A percentile compares a stretch with the other conserved stretches of the same genome.
phyloP scores from a whole-genome alignment of 1,140 invertebrate species.

The Cataglyphis hispanica region DNA sequence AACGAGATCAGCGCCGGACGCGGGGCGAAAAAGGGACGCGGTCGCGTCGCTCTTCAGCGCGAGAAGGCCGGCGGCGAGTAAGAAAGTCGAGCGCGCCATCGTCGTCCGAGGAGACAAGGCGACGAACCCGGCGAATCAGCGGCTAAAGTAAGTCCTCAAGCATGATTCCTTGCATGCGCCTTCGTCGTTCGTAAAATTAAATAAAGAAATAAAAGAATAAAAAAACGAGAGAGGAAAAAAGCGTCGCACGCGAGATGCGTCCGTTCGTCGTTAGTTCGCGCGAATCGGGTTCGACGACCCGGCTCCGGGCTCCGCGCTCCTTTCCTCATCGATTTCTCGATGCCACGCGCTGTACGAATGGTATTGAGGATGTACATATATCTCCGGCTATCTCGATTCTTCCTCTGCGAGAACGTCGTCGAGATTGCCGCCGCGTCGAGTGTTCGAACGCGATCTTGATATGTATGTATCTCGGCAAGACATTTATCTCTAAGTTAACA shows the following conservation, averaged over 20 bases:
- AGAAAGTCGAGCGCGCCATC: slow-evolving; percentile 60
- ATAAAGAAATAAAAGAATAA: slow-evolving; percentile 4
- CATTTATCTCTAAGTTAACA: too few species aligned
- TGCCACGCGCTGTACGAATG: slow-evolving; percentile 28
- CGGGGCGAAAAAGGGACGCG: slow-evolving; percentile 69
- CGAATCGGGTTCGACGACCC: slow-evolving; percentile 58
- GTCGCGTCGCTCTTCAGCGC: slow-evolving; percentile 72
- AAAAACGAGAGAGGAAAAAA: slow-evolving; percentile 13
- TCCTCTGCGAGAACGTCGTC: background rate
- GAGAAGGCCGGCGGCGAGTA: slow-evolving; percentile 63
- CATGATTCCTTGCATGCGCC: slow-evolving; percentile 15
- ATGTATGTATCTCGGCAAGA: background rate
- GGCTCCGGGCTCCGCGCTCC: slow-evolving; percentile 12
- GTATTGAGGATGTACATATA: slow-evolving; percentile 41
- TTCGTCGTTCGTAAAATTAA: slow-evolving; percentile 1
- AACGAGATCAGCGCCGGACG: slow-evolving; percentile 22
- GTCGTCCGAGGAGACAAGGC: slow-evolving; percentile 16
- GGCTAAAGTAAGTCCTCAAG: slow-evolving; percentile 65
- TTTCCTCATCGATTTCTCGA: slow-evolving; percentile 60
- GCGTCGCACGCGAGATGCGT: slow-evolving; percentile 20
- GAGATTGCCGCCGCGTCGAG: background rate
- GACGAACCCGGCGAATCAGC: slow-evolving; percentile 48
- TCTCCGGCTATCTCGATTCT: slow-evolving; percentile 2
- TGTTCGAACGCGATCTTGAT: slow-evolving; percentile 6
- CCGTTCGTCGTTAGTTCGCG: slow-evolving; percentile 53